Percentiles rank a stretch among this genome's conserved stretches.
These are phyloP conservation scores for Limosa lapponica DNA, from an alignment of 2,797 vertebrate genomes.

Conservation along the genomic window DNA sequence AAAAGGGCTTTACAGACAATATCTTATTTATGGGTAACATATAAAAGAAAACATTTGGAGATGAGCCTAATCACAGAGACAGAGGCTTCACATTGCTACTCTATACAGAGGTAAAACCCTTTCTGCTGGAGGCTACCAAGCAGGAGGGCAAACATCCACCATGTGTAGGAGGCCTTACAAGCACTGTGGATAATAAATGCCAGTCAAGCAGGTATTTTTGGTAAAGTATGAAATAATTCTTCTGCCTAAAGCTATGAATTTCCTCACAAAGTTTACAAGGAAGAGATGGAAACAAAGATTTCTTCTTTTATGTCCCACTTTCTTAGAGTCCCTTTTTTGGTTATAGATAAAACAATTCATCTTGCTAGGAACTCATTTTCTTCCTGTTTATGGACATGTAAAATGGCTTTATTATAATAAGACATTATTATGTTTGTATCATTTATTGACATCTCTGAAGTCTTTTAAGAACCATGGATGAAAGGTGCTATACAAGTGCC, in stretches of 20 bases:
- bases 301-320: background rate
- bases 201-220: background rate
- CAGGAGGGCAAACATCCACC: background rate
- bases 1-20: background rate
- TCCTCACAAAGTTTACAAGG: background rate
- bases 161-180: background rate
- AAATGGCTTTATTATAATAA: constrained; percentile 17
- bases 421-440: constrained; percentile 1
- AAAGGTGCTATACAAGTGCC: constrained; percentile 6
- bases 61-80: background rate
- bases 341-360: background rate
- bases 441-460: constrained; percentile 28
- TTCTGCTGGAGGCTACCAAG: background rate
- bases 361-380: background rate
- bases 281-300: background rate
- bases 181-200: background rate
- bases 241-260: background rate
- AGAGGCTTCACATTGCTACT: background rate
- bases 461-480: constrained; percentile 1
- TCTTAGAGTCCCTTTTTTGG: background rate
- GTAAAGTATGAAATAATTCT: background rate
- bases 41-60: background rate
- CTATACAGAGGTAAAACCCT: background rate
- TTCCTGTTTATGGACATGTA: background rate
- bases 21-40: background rate